Base-by-base conservation (phyloP, 2,888 invertebrate species). In the Patella depressa region DNA sequence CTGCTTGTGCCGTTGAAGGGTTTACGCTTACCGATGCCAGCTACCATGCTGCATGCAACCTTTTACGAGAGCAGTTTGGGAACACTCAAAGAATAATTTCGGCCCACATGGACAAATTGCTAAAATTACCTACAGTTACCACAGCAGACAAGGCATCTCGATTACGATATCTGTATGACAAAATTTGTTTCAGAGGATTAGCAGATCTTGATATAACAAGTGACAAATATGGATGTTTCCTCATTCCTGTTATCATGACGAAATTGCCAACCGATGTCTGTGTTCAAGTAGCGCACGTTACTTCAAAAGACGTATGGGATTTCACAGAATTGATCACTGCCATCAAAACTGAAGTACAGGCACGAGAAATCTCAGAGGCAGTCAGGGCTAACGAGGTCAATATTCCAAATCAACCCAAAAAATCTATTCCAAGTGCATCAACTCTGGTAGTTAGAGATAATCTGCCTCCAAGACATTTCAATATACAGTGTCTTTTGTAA, bases 221-320 rank as follows among this genome's bases (percentile, higher is more conserved):
- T 54, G 72, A 45, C 53, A 53, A 53, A 24, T 72, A 72, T 72
- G 72, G 72, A 19, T 24, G 45, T 53, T 72, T 72, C 53, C 72
- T 72, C n/a, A 72, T 72, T 54, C 34, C 34, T 54, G 72, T 72
- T 24, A 72, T 24, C 24, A 24, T 72, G 72, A 53, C 19, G 12
- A 72, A 72, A 53, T n/a, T 72, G n/a, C 72, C 72, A 72, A 53
- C 24, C 19, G 72, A 72, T 24, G 54, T 72, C 53, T 24, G 24
- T 24, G 24, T 24, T 24, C 24, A 24, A 24, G 24, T 24, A 24
- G 24, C 24, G 24, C 24, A 24, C 24, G 24, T 24, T 24, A 24
- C 34, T 34, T 2, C 34, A 34, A 34, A 34, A 34, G 34, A 34
- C 34, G 34, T 34, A 34, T 34, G 34, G 34, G 34, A 34, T 2